phyloP scores from a whole-genome alignment of 2,797 vertebrate species.

The Lophius americanus region DNA sequence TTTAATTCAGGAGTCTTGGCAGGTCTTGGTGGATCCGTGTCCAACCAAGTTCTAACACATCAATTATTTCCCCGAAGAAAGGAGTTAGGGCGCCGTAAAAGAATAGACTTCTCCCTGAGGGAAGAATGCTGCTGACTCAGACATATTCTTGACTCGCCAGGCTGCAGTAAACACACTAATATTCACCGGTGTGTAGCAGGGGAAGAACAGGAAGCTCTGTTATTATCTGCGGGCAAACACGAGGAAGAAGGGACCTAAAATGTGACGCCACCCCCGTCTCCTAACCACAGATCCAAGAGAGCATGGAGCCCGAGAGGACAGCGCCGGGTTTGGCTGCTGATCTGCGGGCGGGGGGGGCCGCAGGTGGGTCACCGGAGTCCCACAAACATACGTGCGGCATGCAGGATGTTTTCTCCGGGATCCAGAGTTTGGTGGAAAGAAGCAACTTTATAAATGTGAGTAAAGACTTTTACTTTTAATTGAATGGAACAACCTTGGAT shows the following conservation, averaged over 20 bases:
- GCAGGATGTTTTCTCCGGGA: constrained; percentile 61
- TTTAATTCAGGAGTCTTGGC: constrained; percentile 4
- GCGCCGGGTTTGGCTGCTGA: constrained; percentile 3
- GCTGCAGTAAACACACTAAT: constrained; percentile 28
- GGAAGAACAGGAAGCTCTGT: constrained; percentile 61
- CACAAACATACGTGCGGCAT: constrained; percentile 41
- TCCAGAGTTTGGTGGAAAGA: constrained; percentile 67
- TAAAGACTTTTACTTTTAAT: constrained; percentile 13
- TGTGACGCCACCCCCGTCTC: constrained; percentile 47
- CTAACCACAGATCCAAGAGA: constrained; percentile 47
- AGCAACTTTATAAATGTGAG: constrained; percentile 73
- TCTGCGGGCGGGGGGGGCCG: constrained; percentile 1
- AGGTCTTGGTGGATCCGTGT: constrained; percentile 20
- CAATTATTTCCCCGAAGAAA: constrained; percentile 23
- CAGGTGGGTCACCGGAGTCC: constrained; percentile 33
- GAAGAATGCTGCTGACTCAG: constrained; percentile 41
- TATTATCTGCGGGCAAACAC: constrained; percentile 59
- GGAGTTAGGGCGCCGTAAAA: constrained; percentile 3
- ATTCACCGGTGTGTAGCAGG: constrained; percentile 15
- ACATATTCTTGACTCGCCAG: constrained; percentile 71
- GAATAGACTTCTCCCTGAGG: constrained; percentile 47
- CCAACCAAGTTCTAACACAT: constrained; percentile 40
- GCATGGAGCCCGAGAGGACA: constrained; percentile 39
- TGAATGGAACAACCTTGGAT: too few relatives aligned
- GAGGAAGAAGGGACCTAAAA: constrained; percentile 15